Conservation (phyloP, 2,113 vertebrate species). For the Trematocara variabile region DNA sequence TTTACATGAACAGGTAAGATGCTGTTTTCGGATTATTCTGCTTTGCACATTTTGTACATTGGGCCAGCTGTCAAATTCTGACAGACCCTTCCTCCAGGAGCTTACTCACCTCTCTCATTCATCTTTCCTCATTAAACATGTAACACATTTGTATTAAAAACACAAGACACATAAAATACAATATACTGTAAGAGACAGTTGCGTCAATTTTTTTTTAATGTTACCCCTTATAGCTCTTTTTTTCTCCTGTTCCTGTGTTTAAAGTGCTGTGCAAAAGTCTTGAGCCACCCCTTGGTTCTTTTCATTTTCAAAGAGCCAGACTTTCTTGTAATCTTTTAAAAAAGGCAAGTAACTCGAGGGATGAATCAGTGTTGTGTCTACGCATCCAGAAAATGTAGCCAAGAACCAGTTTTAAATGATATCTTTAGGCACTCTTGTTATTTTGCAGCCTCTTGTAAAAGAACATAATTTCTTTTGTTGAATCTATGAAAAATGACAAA, state of each 20-base stretch:
- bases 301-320: neutral
- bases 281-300: neutral
- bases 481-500: neutral
- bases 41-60: neutral
- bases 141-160: neutral
- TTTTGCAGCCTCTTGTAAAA: neutral
- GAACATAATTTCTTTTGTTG: neutral
- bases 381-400: neutral
- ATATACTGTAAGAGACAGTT: neutral
- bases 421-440: neutral
- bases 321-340: neutral
- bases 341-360: neutral
- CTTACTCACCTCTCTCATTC: neutral
- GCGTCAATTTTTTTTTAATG: neutral
- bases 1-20: slow-evolving; percentile 38
- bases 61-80: neutral
- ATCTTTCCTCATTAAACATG: neutral
- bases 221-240: neutral
- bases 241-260: neutral
- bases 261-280: neutral
- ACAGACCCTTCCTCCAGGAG: neutral
- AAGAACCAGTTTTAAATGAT: neutral
- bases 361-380: neutral
- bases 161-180: neutral
- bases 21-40: neutral